Evolutionary conservation across 1,140 invertebrate genomes (phyloP).

Genomic region (Drosophila kurseongensis): DNA sequence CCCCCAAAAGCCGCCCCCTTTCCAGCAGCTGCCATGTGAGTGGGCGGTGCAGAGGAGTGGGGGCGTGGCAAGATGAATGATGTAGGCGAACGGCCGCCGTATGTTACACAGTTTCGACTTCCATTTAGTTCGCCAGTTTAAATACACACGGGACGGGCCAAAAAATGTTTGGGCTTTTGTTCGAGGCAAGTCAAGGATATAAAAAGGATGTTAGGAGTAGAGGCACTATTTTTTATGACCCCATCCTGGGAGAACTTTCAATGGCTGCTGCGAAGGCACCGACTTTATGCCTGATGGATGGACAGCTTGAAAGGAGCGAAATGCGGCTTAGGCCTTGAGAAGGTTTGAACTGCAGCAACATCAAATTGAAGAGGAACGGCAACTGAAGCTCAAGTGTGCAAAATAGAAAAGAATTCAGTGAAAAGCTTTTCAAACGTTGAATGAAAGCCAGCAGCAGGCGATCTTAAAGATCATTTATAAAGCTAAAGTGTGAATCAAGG

Average conservation of each 20-base stretch:
- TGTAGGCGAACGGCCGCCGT: slow-evolving; percentile 49
- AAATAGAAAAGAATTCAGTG: slow-evolving; percentile 22
- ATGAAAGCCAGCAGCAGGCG: background rate
- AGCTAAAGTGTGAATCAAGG: no score
- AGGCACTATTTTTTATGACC: slow-evolving; percentile 29
- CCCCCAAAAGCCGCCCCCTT: slow-evolving; percentile 6
- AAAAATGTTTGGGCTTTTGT: slow-evolving; percentile 72
- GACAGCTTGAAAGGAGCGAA: slow-evolving; percentile 50
- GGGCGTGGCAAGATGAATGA: slow-evolving; percentile 74
- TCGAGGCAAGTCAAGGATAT: slow-evolving; percentile 9
- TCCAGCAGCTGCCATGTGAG: slow-evolving; percentile 20
- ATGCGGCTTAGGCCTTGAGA: slow-evolving; percentile 56
- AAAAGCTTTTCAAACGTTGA: slow-evolving; percentile 7
- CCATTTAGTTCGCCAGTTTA: slow-evolving; percentile 73
- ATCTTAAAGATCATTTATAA: slow-evolving; percentile 18
- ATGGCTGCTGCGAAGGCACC: slow-evolving; percentile 27
- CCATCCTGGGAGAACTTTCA: slow-evolving; percentile 28
- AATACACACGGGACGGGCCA: slow-evolving; percentile 61
- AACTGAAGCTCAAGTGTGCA: slow-evolving; percentile 15
- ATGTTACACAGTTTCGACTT: slow-evolving; percentile 60
- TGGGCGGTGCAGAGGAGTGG: slow-evolving; percentile 1
- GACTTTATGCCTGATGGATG: slow-evolving; percentile 64
- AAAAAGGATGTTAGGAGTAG: background rate
- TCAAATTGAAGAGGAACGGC: slow-evolving; percentile 3
- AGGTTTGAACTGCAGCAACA: slow-evolving; percentile 1